A percentile compares a stretch with the other conserved stretches of the same genome.
Conservation (phyloP, 2,888 invertebrate species). For the Acanthococcus lagerstroemiae region DNA sequence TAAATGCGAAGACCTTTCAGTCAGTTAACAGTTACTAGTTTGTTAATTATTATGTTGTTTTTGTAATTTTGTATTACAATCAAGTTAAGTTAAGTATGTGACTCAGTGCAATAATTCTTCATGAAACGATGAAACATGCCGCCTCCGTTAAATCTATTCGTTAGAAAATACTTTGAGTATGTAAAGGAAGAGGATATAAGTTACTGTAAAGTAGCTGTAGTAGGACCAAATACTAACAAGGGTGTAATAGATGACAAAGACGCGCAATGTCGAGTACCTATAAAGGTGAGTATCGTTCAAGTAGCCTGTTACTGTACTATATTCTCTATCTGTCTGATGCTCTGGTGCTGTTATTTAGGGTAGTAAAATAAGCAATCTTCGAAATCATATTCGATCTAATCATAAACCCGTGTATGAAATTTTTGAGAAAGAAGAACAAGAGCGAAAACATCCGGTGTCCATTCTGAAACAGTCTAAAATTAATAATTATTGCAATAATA, state of each 20-base stretch:
- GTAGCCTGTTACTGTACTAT: neutral
- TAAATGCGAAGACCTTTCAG: too few relatives aligned
- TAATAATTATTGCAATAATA: neutral
- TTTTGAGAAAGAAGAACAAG: neutral
- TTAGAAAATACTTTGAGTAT: neutral
- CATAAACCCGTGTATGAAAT: neutral
- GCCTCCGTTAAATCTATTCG: neutral
- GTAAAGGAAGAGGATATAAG: neutral
- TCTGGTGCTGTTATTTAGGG: neutral
- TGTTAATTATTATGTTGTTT: too few relatives aligned
- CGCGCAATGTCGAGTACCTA: neutral
- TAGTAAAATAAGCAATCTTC: neutral
- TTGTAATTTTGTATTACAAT: too few relatives aligned
- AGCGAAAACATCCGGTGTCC: neutral
- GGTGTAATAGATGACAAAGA: neutral
- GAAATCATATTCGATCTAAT: neutral
- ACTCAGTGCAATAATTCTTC: too few relatives aligned
- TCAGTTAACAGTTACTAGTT: too few relatives aligned
- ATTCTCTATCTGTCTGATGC: neutral
- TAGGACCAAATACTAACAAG: neutral
- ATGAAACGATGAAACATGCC: too few relatives aligned
- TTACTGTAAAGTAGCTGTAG: neutral
- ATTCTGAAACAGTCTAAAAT: neutral
- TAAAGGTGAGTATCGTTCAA: neutral
- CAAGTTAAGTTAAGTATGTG: too few relatives aligned